Base-by-base conservation (phyloP, 1,140 invertebrate genomes). In the Pachypsylla venusta region DNA sequence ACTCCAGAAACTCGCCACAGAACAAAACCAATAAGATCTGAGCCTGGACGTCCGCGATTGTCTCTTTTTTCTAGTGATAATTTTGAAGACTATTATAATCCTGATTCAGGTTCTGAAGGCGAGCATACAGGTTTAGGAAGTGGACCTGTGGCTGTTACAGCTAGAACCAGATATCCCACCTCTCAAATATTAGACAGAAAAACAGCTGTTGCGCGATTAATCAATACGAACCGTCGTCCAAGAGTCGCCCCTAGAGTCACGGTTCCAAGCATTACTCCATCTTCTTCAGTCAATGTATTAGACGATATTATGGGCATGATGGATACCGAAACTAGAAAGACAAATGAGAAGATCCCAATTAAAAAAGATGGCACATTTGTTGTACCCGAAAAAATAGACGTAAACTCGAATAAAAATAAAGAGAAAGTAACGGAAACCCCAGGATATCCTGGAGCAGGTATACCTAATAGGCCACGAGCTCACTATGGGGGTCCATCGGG, bases 221-320 rank as follows among this genome's bases (percentile, higher is more conserved):
- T 69, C 65, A 1, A 63, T 70, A 48, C 67, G 67, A n/a, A 28
- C 70, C 71, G 82, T 72, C 71, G 74, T 65, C 54, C 75, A 60
- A 60, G 68, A 20, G 54, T 74, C 26, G 67, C 75, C 35, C 66
- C 73, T 0, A 72, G 71, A 10, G 2, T 59, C 39, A 70, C 67
- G 14, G 67, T 68, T 7, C 64, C 68, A 24, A 56, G 25, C 27
- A 48, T 59, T n/a, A 53, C 54, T 27, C 42, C 67, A 25, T 65
- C 69, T 63, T 39, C 58, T 22, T 54, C 58, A 13, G 59, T 67
- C 14, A 83, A 88, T 70, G 64, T 93, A 1, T 68, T 93, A 1
- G 81, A 79, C 10, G 81, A 74, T 61, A 91, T 93, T 60, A 74
- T 93, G 63, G 76, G 79, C 55, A 78, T 78, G 60, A 87, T 91